Conservation (phyloP, 2,113 vertebrate species). For the Siphamia tubifer region DNA sequence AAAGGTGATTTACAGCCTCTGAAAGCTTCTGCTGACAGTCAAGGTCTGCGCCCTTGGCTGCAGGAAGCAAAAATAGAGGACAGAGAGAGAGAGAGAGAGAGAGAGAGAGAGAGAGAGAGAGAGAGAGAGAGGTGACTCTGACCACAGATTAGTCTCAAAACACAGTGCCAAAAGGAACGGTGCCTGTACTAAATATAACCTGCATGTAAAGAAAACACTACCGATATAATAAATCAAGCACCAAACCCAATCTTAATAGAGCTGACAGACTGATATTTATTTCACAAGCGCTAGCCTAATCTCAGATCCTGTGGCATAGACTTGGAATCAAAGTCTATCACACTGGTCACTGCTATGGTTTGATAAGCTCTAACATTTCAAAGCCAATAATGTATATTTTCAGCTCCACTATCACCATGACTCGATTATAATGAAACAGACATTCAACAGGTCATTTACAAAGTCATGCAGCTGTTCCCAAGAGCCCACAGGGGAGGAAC, state of each 20-base stretch:
- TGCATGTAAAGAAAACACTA: slow-evolving; percentile 16
- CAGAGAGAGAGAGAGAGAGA: neutral
- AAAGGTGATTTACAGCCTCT: slow-evolving; percentile 59
- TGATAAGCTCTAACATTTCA: neutral
- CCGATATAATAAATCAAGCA: slow-evolving; percentile 9
- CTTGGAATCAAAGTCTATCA: neutral
- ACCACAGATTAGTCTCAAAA: slow-evolving; percentile 21
- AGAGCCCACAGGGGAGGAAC: neutral
- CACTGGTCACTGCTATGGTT: neutral
- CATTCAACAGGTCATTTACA: slow-evolving; percentile 23
- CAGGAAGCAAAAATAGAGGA: slow-evolving; percentile 29
- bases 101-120: too few species aligned
- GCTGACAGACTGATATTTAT: neutral
- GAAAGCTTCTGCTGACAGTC: slow-evolving; percentile 61
- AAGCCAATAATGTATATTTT: neutral
- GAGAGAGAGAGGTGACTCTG: neutral
- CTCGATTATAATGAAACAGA: neutral
- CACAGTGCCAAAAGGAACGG: neutral
- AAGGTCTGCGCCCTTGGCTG: slow-evolving; percentile 38
- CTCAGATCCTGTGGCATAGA: neutral
- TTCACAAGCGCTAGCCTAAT: neutral
- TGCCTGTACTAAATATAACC: neutral
- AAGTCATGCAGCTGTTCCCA: slow-evolving; percentile 2
- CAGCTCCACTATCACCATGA: neutral
- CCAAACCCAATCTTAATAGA: neutral